Base-by-base conservation (phyloP, 1,140 invertebrate genomes). In the Mylabris phalerata region DNA sequence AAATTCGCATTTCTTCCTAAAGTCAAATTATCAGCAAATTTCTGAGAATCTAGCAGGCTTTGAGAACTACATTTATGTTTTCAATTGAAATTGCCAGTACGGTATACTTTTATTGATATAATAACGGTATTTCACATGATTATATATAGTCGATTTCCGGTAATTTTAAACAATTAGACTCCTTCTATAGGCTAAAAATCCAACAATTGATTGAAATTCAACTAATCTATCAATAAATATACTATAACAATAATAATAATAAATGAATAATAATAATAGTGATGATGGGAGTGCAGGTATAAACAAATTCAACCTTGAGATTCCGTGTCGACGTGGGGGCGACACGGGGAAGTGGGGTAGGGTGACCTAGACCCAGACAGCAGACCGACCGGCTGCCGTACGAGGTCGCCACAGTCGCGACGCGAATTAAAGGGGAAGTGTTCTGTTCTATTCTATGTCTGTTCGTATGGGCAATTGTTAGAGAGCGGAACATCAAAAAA, bases 281-380 rank as follows among this genome's bases (percentile, higher is more conserved):
- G 13, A 50, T 45, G 42, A 54, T 54, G 51, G 42, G 39, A 59
- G 50, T 51, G 50, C 57, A 64, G 60, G 59, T 67, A 67, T 67
- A 67, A 67, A 67, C 65, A 67, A 67, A 67, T 64, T 64, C 59
- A 67, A 50, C 65, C 65, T 67, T 67, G 65, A 67, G 65, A 67
- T 67, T 67, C 65, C 65, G 62, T 65, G 52, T 50, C 60, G 50
- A 44, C 32, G 65, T 64, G 47, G 62, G 65, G 44, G 60, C 19
- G 19, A 19, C 19, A 55, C 48, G 46, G 58, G 62, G 62, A 57
- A 62, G 55, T 62, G 62, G 50, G 65, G 62, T 64, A 63, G 49
- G 65, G 65, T 67, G 65, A 67, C 65, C 65, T 67, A 64, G 65
- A 67, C 65, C 65, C 65, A 67, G 65, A 62, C 65, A 67, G 65